Conservation (phyloP, 1,140 invertebrate genomes). For the Drosophila eugracilis region DNA sequence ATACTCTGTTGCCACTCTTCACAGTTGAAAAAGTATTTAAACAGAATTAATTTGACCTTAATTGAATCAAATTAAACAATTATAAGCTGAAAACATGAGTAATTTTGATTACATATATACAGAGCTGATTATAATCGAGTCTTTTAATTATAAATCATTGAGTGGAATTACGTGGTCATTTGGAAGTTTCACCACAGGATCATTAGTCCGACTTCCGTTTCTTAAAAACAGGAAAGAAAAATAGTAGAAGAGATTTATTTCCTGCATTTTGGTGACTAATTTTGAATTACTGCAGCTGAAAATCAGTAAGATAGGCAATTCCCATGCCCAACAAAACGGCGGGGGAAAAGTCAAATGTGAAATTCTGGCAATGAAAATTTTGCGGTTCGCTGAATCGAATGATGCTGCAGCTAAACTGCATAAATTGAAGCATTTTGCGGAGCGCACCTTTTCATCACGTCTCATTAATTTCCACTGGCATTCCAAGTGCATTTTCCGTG, state of each 20-base stretch:
- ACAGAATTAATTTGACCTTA: not conserved
- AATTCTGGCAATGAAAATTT: constrained; percentile 58
- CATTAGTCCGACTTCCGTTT: not conserved
- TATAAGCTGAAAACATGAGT: not conserved
- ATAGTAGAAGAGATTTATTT: constrained; percentile 4
- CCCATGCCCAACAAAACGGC: constrained; percentile 1
- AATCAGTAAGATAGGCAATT: constrained; percentile 39
- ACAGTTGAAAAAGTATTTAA: not conserved
- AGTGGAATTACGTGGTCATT: constrained; percentile 5
- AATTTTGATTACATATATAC: not conserved
- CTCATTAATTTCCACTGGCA: constrained; percentile 73
- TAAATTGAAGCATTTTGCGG: constrained; percentile 54
- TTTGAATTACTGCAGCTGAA: constrained; percentile 6
- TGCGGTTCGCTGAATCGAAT: constrained; percentile 74
- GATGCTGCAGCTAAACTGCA: constrained; percentile 61
- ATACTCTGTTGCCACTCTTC: not conserved
- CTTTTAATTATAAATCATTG: not conserved
- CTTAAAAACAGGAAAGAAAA: not conserved
- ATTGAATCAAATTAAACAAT: not conserved
- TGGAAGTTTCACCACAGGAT: not conserved
- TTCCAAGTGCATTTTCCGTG: constrained; percentile 25
- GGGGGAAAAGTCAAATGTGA: constrained; percentile 25
- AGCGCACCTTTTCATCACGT: constrained; percentile 66
- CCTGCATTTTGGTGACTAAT: constrained; percentile 7
- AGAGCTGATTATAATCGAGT: not conserved